Evolutionary conservation across 2,113 vertebrate genomes (phyloP).

Genomic region (Malaclemys terrapin): DNA sequence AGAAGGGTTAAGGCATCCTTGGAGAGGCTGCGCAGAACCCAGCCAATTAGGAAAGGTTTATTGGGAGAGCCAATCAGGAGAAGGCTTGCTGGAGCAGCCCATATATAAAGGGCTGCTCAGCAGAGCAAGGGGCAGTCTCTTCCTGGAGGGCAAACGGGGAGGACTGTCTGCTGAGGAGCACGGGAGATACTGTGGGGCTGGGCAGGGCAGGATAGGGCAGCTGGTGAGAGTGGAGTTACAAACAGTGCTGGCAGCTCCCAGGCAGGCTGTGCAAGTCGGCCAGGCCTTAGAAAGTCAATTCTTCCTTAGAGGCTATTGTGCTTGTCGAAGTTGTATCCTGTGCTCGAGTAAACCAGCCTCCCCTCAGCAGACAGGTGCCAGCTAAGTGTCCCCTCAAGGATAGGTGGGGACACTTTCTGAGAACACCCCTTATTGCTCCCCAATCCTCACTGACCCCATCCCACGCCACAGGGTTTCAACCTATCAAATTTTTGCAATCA

Average conservation of each 20-base stretch:
- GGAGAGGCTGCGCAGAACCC: too few relatives aligned
- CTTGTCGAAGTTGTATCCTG: slow-evolving; percentile 23
- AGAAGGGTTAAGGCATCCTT: too few relatives aligned
- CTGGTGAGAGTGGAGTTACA: not conserved
- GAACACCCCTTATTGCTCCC: not conserved
- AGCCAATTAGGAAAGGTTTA: too few relatives aligned
- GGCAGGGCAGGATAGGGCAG: too few relatives aligned
- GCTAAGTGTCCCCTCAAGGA: not conserved
- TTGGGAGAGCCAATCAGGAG: too few relatives aligned
- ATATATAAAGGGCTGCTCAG: too few relatives aligned
- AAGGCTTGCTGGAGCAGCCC: too few relatives aligned
- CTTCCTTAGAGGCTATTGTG: not conserved
- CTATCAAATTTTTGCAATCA: not conserved
- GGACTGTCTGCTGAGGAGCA: too few relatives aligned
- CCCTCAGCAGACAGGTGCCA: not conserved
- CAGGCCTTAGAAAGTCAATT: not conserved
- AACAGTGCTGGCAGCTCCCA: not conserved
- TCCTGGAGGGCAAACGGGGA: too few relatives aligned
- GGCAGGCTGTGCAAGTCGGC: not conserved
- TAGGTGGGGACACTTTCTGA: not conserved
- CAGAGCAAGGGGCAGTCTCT: too few relatives aligned
- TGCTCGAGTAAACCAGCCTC: slow-evolving; percentile 9
- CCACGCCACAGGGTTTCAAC: not conserved
- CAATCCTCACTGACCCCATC: not conserved
- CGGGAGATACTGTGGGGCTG: too few relatives aligned